Evolutionary conservation across 2,888 invertebrate genomes (phyloP).

Genomic region (Biston stratarius): DNA sequence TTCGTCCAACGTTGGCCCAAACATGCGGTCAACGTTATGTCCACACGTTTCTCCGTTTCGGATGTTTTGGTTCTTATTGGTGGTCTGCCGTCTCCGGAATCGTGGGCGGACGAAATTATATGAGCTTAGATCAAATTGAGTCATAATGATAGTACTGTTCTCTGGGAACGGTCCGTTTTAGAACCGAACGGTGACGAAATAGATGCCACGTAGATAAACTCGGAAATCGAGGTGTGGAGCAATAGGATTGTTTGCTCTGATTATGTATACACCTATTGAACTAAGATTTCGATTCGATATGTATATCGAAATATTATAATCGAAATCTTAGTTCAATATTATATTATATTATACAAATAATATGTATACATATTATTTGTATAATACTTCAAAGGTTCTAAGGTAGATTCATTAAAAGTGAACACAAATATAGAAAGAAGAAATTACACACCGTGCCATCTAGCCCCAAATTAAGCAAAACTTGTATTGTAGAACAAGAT

Average conservation of each 20-base stretch:
- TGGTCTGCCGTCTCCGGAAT: constrained; percentile 33
- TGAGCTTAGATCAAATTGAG: constrained; percentile 43
- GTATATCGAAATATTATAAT: too few species aligned
- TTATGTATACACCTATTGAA: background rate
- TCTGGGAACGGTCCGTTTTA: constrained; percentile 26
- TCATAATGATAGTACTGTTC: constrained; percentile 46
- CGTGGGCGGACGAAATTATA: constrained; percentile 40
- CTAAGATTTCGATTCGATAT: background rate
- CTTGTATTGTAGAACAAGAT: too few species aligned
- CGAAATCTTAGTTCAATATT: too few species aligned
- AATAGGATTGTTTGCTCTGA: background rate
- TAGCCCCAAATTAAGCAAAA: too few species aligned
- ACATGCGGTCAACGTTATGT: constrained; percentile 46
- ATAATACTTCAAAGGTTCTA: too few species aligned
- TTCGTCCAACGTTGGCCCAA: constrained; percentile 7
- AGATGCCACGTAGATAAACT: constrained; percentile 14
- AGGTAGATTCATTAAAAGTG: too few species aligned
- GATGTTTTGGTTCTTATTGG: constrained; percentile 44
- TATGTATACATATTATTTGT: too few species aligned
- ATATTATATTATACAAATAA: too few species aligned
- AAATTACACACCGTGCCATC: too few species aligned
- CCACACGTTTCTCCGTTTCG: constrained; percentile 48
- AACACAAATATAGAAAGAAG: too few species aligned
- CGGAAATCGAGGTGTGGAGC: background rate
- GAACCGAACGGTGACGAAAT: constrained; percentile 27